Base-by-base conservation (phyloP, 2,113 vertebrate genomes). In the Theristicus caerulescens region DNA sequence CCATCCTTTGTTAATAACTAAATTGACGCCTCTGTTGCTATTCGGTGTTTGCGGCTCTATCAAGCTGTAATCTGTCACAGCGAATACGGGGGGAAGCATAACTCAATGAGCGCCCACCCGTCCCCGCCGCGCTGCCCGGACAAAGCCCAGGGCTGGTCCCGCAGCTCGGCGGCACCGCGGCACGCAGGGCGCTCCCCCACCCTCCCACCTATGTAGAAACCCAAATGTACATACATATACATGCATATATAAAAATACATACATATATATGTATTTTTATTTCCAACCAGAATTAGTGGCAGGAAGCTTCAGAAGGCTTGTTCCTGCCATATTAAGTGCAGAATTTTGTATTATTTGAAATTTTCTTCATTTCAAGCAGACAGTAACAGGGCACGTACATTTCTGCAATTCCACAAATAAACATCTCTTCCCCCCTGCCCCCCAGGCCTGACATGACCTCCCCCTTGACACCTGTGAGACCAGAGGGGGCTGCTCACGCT, bases 1-100 rank as follows among this genome's bases (percentile, higher is more conserved):
- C 93, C 69, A 3, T 25, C 97, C 97, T 98, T 97, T 98, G 97
- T 98, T 97, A 96, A 93, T 89, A 80, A 91, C 89, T 70, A 86
- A 55, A 96, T 77, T 81, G 95, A 90, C 8, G 32, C 88, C 52
- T 13, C 79, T 13, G 86, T 71, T 36, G 84, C 69, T 61, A 4
- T 34, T 79, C 71, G 88, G 55, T 59, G 79, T 73, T 58, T 66
- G 96, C 13, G 5, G 94, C 93, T 94, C 87, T 29, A 4, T 29
- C 67, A 49, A 85, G 96, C 95, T 89, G 96, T 58, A 82, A 88
- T 40, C 95, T 94, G 82, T 82, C 93, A 84, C 64, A 27, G 88
- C 7, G 15, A 29, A 2, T 55, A 38, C 24, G 20, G 54, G 82
- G 83, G 62, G 46, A 58, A 40, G 26, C 42, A 10, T 21, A 16